Percentiles rank a stretch among this genome's conserved stretches.
These are phyloP conservation scores for Eumacrocentrus americanus DNA, from an alignment of 2,888 invertebrate genomes.

Conservation along the genomic window DNA sequence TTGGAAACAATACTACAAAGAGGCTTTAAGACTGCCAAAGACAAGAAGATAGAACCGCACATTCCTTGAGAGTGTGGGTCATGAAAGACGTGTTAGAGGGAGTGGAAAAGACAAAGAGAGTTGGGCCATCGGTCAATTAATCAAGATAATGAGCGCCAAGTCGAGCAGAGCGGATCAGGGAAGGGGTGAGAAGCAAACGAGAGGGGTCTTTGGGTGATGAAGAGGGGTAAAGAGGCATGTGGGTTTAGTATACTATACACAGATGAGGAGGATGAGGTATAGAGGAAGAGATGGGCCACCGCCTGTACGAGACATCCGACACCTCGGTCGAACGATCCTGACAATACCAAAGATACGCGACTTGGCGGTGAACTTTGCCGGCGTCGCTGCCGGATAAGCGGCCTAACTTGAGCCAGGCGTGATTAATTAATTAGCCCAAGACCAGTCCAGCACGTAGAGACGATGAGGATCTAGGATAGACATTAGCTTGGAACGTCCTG, in stretches of 20 bases:
- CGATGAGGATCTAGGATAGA: conserved; percentile 21
- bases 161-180: conserved; percentile 37
- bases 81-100: conserved; percentile 9
- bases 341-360: conserved; percentile 60
- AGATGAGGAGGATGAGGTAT: conserved; percentile 30
- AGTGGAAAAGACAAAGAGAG: conserved; percentile 41
- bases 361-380: conserved; percentile 58
- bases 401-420: conserved; percentile 47
- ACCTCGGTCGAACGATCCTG: conserved; percentile 54
- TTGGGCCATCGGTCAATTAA: conserved; percentile 61
- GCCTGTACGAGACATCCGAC: conserved; percentile 59
- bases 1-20: no score
- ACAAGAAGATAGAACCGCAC: no score
- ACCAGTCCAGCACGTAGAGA: conserved; percentile 50
- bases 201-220: no score
- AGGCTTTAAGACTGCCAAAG: no score
- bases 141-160: conserved; percentile 61
- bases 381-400: conserved; percentile 45
- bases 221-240: conserved; percentile 27
- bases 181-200: conserved; percentile 20
- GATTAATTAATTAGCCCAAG: conserved; percentile 61
- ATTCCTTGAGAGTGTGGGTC: conserved; percentile 1
- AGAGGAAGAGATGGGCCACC: conserved; percentile 41
- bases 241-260: conserved; percentile 27
- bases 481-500: conserved; percentile 20